Conservation (phyloP, 92 coral and sea anemone genomes). For the Ricordea florida region DNA sequence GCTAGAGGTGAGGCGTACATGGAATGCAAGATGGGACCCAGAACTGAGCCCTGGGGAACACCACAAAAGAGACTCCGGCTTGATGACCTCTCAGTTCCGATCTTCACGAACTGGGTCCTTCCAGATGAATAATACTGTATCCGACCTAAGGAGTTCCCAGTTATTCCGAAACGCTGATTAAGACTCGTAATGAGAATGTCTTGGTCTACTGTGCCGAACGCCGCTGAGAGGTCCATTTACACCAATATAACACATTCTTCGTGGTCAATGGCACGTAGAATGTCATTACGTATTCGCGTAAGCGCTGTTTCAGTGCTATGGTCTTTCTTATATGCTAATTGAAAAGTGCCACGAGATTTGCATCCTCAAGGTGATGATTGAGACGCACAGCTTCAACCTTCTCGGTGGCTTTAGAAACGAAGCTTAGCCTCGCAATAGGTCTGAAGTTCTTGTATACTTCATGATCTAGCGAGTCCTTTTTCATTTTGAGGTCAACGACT, state of each 20-base stretch:
- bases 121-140: conserved; percentile 29
- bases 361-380: conserved; percentile 11
- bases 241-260: conserved; percentile 16
- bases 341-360: conserved; percentile 15
- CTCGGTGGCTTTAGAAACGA: conserved; percentile 44
- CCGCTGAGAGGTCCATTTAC: conserved; percentile 33
- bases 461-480: conserved; percentile 45
- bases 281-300: conserved; percentile 36
- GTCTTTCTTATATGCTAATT: conserved; percentile 20
- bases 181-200: conserved; percentile 13
- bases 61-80: too few species aligned
- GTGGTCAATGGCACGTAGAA: conserved; percentile 30
- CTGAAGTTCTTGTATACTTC: conserved; percentile 48
- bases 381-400: conserved; percentile 37
- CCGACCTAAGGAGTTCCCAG: too few species aligned
- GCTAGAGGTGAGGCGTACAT: conserved; percentile 26
- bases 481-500: conserved; percentile 31
- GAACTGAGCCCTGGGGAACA: conserved; percentile 13
- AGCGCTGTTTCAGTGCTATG: conserved; percentile 50
- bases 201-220: conserved; percentile 39
- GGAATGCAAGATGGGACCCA: conserved; percentile 23
- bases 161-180: too few species aligned
- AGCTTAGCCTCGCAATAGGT: conserved; percentile 40
- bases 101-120: too few species aligned
- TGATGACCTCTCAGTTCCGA: too few species aligned